These are phyloP conservation scores for Mactromeris polynyma DNA, from an alignment of 2,888 invertebrate genomes.

Conservation along the genomic window DNA sequence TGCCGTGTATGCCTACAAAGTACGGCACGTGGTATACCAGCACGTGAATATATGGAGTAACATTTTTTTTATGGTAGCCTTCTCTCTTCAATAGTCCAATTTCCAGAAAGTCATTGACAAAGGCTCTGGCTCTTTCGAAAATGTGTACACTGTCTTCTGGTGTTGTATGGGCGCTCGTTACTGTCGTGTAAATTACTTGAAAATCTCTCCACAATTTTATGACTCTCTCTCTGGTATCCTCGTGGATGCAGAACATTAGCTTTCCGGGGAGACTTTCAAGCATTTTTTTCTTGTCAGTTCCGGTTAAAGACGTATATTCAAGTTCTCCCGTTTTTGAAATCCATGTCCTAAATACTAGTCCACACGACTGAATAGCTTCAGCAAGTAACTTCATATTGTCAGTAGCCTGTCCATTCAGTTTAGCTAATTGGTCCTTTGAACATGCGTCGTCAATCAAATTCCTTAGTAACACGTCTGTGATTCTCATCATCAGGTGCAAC, in stretches of 20 bases:
- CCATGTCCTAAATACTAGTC: slow-evolving; percentile 15
- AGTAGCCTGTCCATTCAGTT: neutral
- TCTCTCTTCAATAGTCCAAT: slow-evolving; percentile 9
- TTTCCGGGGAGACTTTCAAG: slow-evolving; percentile 1
- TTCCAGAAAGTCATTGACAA: neutral
- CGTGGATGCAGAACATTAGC: slow-evolving; percentile 24
- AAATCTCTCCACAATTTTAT: slow-evolving; percentile 12
- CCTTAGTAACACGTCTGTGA: slow-evolving; percentile 41
- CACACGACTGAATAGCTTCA: slow-evolving; percentile 10
- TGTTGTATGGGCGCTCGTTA: neutral
- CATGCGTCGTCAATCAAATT: slow-evolving; percentile 49
- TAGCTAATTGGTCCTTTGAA: slow-evolving; percentile 9
- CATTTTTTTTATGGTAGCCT: slow-evolving; percentile 6
- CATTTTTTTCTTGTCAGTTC: slow-evolving; percentile 19
- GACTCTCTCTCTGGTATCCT: neutral
- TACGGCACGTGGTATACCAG: slow-evolving; percentile 18
- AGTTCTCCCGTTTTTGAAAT: slow-evolving; percentile 20
- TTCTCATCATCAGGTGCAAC: slow-evolving; percentile 52
- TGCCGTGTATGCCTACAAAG: neutral
- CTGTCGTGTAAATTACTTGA: neutral
- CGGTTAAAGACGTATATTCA: slow-evolving; percentile 21
- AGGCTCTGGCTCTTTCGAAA: no score
- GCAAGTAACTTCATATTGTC: slow-evolving; percentile 23
- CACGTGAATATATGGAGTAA: slow-evolving; percentile 21
- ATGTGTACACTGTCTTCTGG: neutral